Conservation (phyloP, 2,888 invertebrate species). For the Nebria brevicollis region DNA sequence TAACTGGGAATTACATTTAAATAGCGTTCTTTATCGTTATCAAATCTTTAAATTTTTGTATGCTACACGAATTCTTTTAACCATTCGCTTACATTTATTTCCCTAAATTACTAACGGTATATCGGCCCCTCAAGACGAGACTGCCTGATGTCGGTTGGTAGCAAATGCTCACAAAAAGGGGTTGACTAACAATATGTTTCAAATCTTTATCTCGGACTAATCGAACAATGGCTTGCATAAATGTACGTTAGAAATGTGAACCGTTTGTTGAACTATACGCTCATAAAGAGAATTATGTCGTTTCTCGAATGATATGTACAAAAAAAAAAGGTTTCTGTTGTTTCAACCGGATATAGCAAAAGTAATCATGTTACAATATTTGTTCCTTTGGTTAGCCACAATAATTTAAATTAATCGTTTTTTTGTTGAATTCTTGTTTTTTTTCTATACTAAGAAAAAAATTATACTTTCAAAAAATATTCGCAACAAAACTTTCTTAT, state of each 20-base stretch:
- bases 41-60: too few relatives aligned
- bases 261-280: not conserved
- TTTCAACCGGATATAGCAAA: not conserved
- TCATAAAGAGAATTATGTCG: not conserved
- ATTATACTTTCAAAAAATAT: too few relatives aligned
- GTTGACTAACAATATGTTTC: constrained; percentile 1
- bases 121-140: not conserved
- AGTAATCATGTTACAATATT: not conserved
- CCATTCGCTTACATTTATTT: not conserved
- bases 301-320: not conserved
- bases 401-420: not conserved
- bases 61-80: too few relatives aligned
- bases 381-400: constrained; percentile 1
- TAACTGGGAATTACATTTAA: too few relatives aligned
- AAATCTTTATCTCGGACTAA: not conserved
- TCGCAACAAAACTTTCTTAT: too few relatives aligned
- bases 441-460: not conserved
- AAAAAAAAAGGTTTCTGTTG: not conserved
- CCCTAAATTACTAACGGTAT: not conserved
- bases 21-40: too few relatives aligned
- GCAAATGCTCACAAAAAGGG: not conserved
- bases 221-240: not conserved
- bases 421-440: not conserved
- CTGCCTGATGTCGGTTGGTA: not conserved
- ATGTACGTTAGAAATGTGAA: not conserved